Base-by-base conservation (phyloP, 1,140 invertebrate species). In the Bombus balteatus region DNA sequence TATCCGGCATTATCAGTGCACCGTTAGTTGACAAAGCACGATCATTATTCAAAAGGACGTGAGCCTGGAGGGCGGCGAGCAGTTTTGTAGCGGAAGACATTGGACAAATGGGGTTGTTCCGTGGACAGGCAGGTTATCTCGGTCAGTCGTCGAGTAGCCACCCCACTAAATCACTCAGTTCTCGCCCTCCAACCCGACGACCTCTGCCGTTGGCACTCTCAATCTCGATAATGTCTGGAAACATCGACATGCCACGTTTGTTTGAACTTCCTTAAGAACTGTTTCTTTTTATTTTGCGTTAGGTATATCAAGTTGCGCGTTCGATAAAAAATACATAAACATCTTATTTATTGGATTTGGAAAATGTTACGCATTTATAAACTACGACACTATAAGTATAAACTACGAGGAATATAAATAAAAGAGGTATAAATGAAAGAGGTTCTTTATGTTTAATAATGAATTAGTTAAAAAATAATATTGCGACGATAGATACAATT, bases 21-120 rank as follows among this genome's bases (percentile, higher is more conserved):
- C 81, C 73, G 88, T 85, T 86, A 83, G 88, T 83, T 86, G 89
- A 91, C 89, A 90, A 91, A 92, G 91, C 88, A 76, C 74, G 75
- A 81, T 91, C 89, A 91, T 92, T 93, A 92, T 92, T 93, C 92
- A 93, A 91, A 93, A 90, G 92, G 91, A 90, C 90, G 87, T 86
- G 80, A 80, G 78, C 76, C 71, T 73, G 75, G 81, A 91, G 90
- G 90, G 92, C 91, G 89, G 73, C 80, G 70, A 90, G 90, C 91
- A 94, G 93, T 94, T 94, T 93, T 93, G 93, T 94, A 93, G 90
- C 93, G 93, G 93, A 94, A 94, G 93, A 93, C 92, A 91, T 91
- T 86, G 91, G 93, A 94, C 93, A 94, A 94, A 94, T 94, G 93
- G 93, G 93, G 91, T 94, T 94, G 93, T 94, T 94, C 93, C 93